Conservation (phyloP, 2,888 invertebrate species). For the Ormyrus thymus region DNA sequence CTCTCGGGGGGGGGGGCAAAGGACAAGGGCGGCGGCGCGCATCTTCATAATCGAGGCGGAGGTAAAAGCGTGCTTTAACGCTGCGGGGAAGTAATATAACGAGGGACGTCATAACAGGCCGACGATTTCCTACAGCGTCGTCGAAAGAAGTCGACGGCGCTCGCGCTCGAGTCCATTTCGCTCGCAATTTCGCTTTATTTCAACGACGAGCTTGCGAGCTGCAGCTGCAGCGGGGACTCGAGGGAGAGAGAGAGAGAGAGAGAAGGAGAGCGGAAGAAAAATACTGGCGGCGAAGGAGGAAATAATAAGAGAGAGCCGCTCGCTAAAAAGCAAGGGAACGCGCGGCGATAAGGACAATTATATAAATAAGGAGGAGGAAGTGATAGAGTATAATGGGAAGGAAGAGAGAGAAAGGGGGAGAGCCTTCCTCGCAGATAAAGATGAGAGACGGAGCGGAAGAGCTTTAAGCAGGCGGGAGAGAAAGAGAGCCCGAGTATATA, state of each 20-base stretch:
- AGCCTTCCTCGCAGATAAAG: constrained; percentile 13
- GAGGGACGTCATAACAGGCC: too few relatives aligned
- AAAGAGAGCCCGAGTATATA: constrained; percentile 22
- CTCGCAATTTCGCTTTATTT: constrained; percentile 18
- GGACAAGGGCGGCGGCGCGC: too few relatives aligned
- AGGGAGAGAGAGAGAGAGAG: constrained; percentile 1
- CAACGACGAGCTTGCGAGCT: background rate
- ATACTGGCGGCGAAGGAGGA: background rate
- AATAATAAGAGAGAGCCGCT: constrained; percentile 9
- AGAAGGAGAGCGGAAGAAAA: constrained; percentile 6
- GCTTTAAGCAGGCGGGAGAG: constrained; percentile 19
- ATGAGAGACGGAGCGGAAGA: background rate
- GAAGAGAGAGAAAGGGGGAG: constrained; percentile 13
- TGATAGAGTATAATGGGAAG: constrained; percentile 34
- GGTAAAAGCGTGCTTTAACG: too few relatives aligned
- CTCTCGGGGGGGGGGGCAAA: too few relatives aligned
- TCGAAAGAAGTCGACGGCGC: background rate
- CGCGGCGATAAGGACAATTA: constrained; percentile 36
- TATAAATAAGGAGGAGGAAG: constrained; percentile 43
- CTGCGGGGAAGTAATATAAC: too few relatives aligned
- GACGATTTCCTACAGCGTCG: too few relatives aligned
- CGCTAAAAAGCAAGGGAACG: background rate
- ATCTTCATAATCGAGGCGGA: too few relatives aligned
- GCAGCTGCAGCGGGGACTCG: too few relatives aligned
- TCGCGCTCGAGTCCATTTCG: background rate